phyloP scores from a whole-genome alignment of 2,888 invertebrate species.

The Eulithis prunata region DNA sequence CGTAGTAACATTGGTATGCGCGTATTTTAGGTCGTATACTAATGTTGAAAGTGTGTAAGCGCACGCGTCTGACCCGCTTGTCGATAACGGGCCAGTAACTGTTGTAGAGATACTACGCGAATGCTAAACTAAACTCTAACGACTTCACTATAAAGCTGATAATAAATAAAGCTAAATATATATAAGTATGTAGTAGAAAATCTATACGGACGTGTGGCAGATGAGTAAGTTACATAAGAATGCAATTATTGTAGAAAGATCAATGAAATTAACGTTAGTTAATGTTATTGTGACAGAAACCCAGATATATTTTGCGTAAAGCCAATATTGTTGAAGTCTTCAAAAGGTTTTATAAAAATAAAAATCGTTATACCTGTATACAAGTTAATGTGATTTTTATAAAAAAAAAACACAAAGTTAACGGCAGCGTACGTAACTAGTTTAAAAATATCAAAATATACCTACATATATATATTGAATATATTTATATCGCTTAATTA shows the following conservation, averaged over 20 bases:
- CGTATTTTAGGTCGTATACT: constrained; percentile 61
- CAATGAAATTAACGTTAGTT: constrained; percentile 19
- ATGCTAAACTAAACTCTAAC: constrained; percentile 17
- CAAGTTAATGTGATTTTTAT: no score
- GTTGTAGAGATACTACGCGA: constrained; percentile 33
- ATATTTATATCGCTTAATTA: no score
- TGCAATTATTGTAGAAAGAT: constrained; percentile 5
- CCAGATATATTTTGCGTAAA: no score
- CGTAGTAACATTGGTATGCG: constrained; percentile 21
- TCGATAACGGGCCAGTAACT: constrained; percentile 52
- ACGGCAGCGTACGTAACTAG: no score
- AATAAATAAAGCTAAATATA: neutral
- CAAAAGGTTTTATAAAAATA: no score
- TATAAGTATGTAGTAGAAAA: constrained; percentile 4
- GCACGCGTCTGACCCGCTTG: constrained; percentile 78
- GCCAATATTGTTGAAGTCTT: no score
- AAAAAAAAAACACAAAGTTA: no score
- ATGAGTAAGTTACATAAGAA: constrained; percentile 27
- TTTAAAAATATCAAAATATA: no score
- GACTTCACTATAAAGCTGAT: neutral
- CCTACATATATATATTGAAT: no score
- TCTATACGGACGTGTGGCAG: constrained; percentile 3
- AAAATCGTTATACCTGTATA: no score
- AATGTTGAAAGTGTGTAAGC: constrained; percentile 65
- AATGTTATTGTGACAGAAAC: neutral